Evolutionary conservation across 2,888 invertebrate genomes (phyloP), one percentile per base, ranked within the genome.

Genomic region (Cybosia mesomella): DNA sequence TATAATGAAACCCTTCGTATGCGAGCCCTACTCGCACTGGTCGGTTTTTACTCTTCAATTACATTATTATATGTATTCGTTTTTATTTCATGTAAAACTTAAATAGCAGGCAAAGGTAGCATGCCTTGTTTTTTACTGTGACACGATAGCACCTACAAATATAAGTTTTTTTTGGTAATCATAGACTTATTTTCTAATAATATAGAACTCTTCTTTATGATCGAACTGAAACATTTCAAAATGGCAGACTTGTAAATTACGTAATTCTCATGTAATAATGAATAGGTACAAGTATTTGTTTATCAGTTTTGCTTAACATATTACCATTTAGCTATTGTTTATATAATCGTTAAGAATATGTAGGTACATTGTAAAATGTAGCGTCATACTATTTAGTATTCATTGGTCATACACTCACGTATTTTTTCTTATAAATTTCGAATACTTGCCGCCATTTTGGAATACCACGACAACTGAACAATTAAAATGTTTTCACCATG

Each of bases 401-500:
- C n/a, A n/a, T 49, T 49, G n/a, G 49, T 49, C 18, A 43, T 18
- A 18, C 43, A 49, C 49, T 36, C 11, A 28, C 28, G 22, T 39
- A 3, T n/a, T 13, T 21, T 22, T 59, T 22, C 22, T 39, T 39
- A 18, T 58, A 49, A 60, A 60, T 55, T 58, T 62, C 22, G 24
- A 49, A 60, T 28, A 7, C 49, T 53, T 34, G n/a, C 21, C 58
- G 39, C 58, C 60, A 58, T 63, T 39, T 63, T 63, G 36, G 13
- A 18, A 36, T 32, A 49, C 24, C 62, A 18, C 18, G 5, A 9
- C 34, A 22, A 55, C n/a, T 11, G 36, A 28, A 39, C 66, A 34
- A 61, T 66, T 61, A 43, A 55, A 28, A 54, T 67, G 34, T 63
- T 58, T 63, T 28, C n/a, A 28, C 4, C 24, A 55, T 21, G 43